Evolutionary conservation across 2,888 invertebrate genomes (phyloP).

Genomic region (Itoplectis maculator): DNA sequence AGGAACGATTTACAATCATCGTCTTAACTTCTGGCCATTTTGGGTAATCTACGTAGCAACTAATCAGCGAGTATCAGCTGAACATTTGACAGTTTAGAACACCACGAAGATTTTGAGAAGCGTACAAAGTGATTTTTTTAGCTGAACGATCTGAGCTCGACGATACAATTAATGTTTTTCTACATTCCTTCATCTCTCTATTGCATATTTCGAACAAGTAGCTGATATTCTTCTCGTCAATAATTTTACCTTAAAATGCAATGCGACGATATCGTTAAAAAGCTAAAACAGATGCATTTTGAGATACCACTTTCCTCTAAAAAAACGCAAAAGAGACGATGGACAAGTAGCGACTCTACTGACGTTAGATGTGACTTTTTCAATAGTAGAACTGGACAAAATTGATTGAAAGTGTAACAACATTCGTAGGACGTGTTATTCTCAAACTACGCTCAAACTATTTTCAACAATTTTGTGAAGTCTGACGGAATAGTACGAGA

Average conservation of each 20-base stretch:
- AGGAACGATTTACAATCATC: constrained; percentile 21
- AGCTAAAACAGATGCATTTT: background rate
- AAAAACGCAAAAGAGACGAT: background rate
- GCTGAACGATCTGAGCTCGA: background rate
- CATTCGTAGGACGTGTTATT: too few species aligned
- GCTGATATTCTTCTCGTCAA: background rate
- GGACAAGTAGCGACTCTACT: background rate
- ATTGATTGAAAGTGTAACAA: background rate
- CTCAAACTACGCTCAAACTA: too few species aligned
- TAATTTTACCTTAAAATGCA: background rate
- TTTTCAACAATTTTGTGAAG: background rate
- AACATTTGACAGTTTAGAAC: constrained; percentile 10
- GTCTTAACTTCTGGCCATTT: background rate
- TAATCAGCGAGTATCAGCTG: constrained; percentile 10
- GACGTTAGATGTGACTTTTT: constrained; percentile 5
- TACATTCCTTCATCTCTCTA: background rate
- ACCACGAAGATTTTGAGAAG: background rate
- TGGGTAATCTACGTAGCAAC: background rate
- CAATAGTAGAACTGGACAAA: background rate
- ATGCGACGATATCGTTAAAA: background rate
- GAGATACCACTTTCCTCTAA: background rate
- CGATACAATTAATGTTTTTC: background rate
- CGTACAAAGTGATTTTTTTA: background rate
- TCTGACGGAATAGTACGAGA: background rate
- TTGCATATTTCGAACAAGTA: background rate